Evolutionary conservation across 1,140 invertebrate species (phyloP).

Genomic region (Onthophagus taurus): DNA sequence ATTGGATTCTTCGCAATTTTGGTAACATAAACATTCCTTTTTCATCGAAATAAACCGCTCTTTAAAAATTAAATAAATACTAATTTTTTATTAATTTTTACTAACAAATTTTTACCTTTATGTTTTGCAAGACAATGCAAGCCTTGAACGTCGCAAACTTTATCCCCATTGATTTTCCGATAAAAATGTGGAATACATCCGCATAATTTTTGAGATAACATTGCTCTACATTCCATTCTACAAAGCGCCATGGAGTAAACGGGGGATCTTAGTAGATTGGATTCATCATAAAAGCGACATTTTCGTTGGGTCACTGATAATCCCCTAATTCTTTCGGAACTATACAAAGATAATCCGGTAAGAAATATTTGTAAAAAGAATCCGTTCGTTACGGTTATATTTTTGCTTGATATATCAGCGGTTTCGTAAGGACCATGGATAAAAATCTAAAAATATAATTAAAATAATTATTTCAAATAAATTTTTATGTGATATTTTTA

Average conservation of each 20-base stretch:
- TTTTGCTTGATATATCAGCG: constrained; percentile 29
- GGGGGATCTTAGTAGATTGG: constrained; percentile 48
- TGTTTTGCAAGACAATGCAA: constrained; percentile 48
- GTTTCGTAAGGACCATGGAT: constrained; percentile 33
- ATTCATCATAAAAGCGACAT: constrained; percentile 52
- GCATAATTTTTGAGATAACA: constrained; percentile 47
- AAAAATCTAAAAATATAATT: constrained; percentile 26
- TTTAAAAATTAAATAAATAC: constrained; percentile 18
- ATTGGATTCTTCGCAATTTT: constrained; percentile 53
- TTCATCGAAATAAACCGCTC: constrained; percentile 41
- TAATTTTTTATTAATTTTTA: constrained; percentile 10
- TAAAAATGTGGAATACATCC: constrained; percentile 57
- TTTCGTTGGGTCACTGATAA: constrained; percentile 50
- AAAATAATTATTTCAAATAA: constrained; percentile 2
- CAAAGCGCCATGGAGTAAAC: constrained; percentile 57
- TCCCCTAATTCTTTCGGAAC: constrained; percentile 19
- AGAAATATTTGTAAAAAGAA: constrained; percentile 36
- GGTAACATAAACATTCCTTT: constrained; percentile 49
- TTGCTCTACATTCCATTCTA: constrained; percentile 53
- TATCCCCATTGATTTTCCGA: constrained; percentile 42
- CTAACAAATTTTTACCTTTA: constrained; percentile 40
- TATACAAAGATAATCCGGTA: constrained; percentile 28
- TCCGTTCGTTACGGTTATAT: constrained; percentile 23
- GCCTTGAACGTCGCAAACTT: constrained; percentile 48
- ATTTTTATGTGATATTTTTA: constrained; percentile 31